Evolutionary conservation across 2,888 invertebrate genomes (phyloP).

Genomic region (Villa cingulata): DNA sequence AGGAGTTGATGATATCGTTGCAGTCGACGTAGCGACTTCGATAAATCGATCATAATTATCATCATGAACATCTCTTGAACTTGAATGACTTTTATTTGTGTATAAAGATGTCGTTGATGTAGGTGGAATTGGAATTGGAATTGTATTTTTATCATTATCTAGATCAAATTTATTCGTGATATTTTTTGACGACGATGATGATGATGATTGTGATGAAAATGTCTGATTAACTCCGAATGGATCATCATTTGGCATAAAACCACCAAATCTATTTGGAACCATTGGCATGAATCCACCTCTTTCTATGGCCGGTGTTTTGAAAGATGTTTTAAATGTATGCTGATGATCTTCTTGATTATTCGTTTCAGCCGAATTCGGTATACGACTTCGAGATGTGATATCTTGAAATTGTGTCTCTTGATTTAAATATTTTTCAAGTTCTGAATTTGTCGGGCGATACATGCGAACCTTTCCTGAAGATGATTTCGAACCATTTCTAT

Average conservation of each 20-base stretch:
- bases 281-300: constrained; percentile 66
- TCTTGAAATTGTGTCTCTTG: constrained; percentile 19
- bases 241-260: constrained; percentile 55
- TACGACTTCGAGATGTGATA: constrained; percentile 19
- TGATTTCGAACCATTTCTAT: not conserved
- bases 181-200: not conserved
- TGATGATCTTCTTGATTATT: constrained; percentile 25
- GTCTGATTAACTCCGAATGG: constrained; percentile 19
- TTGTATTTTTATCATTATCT: not conserved
- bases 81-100: no score
- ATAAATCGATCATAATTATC: not conserved
- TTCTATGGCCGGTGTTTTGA: constrained; percentile 41
- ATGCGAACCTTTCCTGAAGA: constrained; percentile 29
- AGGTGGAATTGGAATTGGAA: not conserved
- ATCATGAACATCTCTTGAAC: not conserved
- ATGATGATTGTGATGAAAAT: not conserved
- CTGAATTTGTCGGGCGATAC: constrained; percentile 30
- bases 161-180: not conserved
- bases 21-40: not conserved
- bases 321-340: constrained; percentile 28
- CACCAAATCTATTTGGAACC: constrained; percentile 53
- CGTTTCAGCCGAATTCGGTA: constrained; percentile 26
- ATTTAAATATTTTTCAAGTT: constrained; percentile 32
- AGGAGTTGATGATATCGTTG: not conserved
- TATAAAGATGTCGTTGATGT: not conserved